Base-by-base conservation (phyloP, 2,888 invertebrate genomes). In the Monochamus alternatus region DNA sequence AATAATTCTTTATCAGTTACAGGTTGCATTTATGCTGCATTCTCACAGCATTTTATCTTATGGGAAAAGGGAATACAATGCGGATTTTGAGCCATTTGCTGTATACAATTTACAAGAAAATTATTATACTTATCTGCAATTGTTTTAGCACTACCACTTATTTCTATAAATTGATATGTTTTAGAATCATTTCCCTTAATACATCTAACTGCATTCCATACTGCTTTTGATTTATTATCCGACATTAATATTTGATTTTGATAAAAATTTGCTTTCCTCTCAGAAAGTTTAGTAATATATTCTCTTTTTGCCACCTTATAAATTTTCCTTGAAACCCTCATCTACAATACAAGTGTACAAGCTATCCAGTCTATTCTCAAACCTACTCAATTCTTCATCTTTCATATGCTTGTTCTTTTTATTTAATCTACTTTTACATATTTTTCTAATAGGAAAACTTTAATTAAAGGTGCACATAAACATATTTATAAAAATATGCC, bases 401-500 rank as follows among this genome's bases (percentile, higher is more conserved):
- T 38, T 38, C 38, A 38, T 38, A 5, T 38, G 5, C 38, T 38
- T 38, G 5, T 38, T 38, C 3, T 38, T 38, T 4, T 38, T 38
- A 4, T 38, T 38, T 38, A 38, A 38, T 38, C n/a, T n/a, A n/a
- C 3, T 38, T 5, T 38, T 38, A 38, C 38, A 38, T 38, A 38
- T 38, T 38, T 38, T 38, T 38, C 5, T 38, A 38, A 38, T 5
- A 4, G 38, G 3, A 38, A 38, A 38, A 5, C 38, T 38, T 38
- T 38, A 3, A 38, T 38, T 38, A 5, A 38, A 38, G 5, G 3
- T 4, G 5, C 5, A 38, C 38, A 38, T 38, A 38, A 38, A 38
- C 5, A 38, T 38, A 47, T 47, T 70, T 22, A 12, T 43, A 60
- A 70, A 70, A 38, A n/a, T 70, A 12, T 62, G 59, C 59, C 59